Base-by-base conservation (phyloP, 2,113 vertebrate species). In the Quiscalus mexicanus region DNA sequence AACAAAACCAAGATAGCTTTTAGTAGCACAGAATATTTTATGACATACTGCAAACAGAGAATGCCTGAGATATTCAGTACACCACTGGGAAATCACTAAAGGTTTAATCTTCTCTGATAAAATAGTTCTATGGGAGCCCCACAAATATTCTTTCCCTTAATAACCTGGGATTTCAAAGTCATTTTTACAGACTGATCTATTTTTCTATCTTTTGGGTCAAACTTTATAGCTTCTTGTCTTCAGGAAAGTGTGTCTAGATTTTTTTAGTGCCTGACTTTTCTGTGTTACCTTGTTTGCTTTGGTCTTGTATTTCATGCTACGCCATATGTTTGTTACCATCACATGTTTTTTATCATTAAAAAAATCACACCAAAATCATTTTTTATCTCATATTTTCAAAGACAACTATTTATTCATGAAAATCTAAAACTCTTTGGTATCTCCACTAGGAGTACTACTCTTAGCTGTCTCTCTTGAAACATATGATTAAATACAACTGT, bases 1-100 rank as follows among this genome's bases (percentile, higher is more conserved):
- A 95, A 94, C 81, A 89, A 94, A 94, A 92, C 30, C 14, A 68
- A 87, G 62, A 62, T 14, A 90, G 53, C 8, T 71, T 79, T 92
- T 87, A 80, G 52, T 55, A 58, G 33, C 50, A 47, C 9, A 81
- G 64, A 77, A 52, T 81, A 84, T 78, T 94, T 93, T 91, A 89
- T 87, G 65, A 64, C 52, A 42, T 50, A 41, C n/a, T 90, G n/a
- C 56, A 91, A 81, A 24, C 33, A 56, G 56, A 56, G 22, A 71
- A 82, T 74, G 28, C 58, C 37, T 1, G 1, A 87, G 65, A 79
- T 65, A 82, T 7, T 73, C 17, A 73, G 23, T 52, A 39, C 11
- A 68, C 49, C 30, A 76, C 28, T 1, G 5, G 74, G 28, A 81
- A 92, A 91, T 95, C 76, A 64, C 49, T 68, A 31, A 50, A 84